These are phyloP conservation scores for Chelidonichthys spinosus DNA, from an alignment of 2,797 vertebrate species.

Conservation along the genomic window DNA sequence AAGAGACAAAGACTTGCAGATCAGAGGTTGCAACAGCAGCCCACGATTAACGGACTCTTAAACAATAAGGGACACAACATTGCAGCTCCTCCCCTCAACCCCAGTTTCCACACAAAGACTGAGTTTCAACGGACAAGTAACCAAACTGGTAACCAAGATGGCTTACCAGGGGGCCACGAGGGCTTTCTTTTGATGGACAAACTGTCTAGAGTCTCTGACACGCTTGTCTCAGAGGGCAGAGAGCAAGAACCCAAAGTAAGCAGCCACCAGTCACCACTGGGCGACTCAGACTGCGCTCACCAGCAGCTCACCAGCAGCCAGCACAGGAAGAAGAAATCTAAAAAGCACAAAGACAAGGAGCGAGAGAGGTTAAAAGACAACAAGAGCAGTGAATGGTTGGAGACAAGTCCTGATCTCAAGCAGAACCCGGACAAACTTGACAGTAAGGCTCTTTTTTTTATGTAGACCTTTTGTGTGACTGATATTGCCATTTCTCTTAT, in stretches of 20 bases:
- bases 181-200: conserved; percentile 66
- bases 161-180: conserved; percentile 54
- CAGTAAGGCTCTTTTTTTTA: conserved; percentile 63
- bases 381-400: conserved; percentile 65
- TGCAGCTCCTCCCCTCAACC: conserved; percentile 48
- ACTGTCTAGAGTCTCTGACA: conserved; percentile 52
- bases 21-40: conserved; percentile 68
- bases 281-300: conserved; percentile 55
- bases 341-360: conserved; percentile 87
- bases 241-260: conserved; percentile 55
- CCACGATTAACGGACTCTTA: conserved; percentile 63
- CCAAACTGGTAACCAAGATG: conserved; percentile 47
- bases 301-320: conserved; percentile 71
- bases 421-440: conserved; percentile 75
- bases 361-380: conserved; percentile 78
- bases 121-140: conserved; percentile 74
- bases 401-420: conserved; percentile 79
- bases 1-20: conserved; percentile 83
- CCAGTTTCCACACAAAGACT: conserved; percentile 72
- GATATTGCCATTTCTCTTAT: not conserved
- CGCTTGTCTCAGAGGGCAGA: conserved; percentile 52
- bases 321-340: conserved; percentile 85
- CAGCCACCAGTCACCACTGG: conserved; percentile 50
- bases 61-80: conserved; percentile 53
- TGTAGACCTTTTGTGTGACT: not conserved